Conservation (phyloP, 2,888 invertebrate species). For the Beris morrisii region DNA sequence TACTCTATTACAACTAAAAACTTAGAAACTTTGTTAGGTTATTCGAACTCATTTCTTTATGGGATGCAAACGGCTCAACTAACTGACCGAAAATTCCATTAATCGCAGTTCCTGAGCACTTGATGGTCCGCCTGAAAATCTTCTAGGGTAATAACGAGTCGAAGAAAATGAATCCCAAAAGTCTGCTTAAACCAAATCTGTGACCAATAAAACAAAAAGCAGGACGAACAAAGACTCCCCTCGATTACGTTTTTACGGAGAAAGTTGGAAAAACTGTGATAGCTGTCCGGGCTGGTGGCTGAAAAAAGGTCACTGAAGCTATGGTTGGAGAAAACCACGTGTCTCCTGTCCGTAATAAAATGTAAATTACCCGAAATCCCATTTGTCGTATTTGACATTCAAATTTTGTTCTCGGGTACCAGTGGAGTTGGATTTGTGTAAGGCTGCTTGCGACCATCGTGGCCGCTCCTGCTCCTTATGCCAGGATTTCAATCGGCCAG, state of each 20-base stretch:
- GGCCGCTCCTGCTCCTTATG: too few relatives aligned
- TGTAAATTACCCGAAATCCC: constrained; percentile 28
- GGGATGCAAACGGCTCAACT: too few relatives aligned
- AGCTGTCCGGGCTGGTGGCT: neutral
- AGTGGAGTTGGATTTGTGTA: too few relatives aligned
- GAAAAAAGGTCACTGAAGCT: constrained; percentile 9
- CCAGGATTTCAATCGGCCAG: too few relatives aligned
- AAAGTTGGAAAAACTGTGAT: constrained; percentile 1
- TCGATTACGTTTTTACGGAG: neutral
- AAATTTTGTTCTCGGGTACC: constrained; percentile 11
- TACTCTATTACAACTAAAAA: too few relatives aligned
- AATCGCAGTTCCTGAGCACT: too few relatives aligned
- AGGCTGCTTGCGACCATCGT: too few relatives aligned
- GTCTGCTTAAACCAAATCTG: constrained; percentile 21
- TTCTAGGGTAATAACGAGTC: constrained; percentile 16
- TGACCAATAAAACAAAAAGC: constrained; percentile 20
- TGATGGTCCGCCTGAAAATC: neutral
- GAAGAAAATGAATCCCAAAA: constrained; percentile 11
- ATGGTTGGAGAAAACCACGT: constrained; percentile 18
- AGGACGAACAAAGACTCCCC: neutral
- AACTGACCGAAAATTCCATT: too few relatives aligned
- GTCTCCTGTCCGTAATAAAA: constrained; percentile 25
- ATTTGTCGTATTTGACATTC: constrained; percentile 31
- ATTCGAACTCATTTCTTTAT: too few relatives aligned
- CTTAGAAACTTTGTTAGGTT: too few relatives aligned